These are phyloP conservation scores for Daubentonia madagascariensis DNA, from an alignment of 2,113 vertebrate species.

Conservation along the genomic window DNA sequence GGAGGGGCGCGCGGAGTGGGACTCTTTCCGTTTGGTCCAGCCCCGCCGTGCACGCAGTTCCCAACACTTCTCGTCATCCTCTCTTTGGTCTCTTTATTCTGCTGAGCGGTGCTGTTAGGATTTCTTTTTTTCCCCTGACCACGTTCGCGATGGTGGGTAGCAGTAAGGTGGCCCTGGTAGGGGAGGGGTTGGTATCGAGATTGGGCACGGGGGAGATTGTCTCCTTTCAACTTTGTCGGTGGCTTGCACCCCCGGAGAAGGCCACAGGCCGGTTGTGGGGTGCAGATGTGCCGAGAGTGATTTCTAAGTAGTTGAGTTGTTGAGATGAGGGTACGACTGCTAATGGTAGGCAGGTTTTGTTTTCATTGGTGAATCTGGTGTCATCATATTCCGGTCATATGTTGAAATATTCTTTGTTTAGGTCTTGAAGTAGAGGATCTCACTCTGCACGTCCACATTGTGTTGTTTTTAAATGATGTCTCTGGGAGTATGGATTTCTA, in stretches of 20 bases:
- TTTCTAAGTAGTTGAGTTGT: constrained; percentile 85
- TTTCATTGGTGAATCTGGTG: constrained; percentile 84
- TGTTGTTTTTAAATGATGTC: constrained; percentile 77
- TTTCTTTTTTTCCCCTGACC: constrained; percentile 53
- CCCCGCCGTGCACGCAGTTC: constrained; percentile 80
- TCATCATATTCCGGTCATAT: constrained; percentile 85
- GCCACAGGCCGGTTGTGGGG: constrained; percentile 77
- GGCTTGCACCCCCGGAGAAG: constrained; percentile 78
- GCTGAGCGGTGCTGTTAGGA: constrained; percentile 74
- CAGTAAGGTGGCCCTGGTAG: constrained; percentile 65
- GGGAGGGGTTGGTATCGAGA: constrained; percentile 69
- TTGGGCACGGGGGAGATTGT: constrained; percentile 67
- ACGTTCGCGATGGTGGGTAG: constrained; percentile 74
- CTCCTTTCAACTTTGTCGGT: constrained; percentile 74
- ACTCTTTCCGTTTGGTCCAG: constrained; percentile 85
- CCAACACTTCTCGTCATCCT: constrained; percentile 81
- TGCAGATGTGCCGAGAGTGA: constrained; percentile 79
- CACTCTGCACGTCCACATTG: constrained; percentile 74
- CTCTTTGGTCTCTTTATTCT: constrained; percentile 77
- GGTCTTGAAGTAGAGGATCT: constrained; percentile 82
- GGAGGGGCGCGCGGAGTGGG: constrained; percentile 82
- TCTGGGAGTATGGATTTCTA: constrained; percentile 57
- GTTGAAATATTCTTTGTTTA: constrained; percentile 86
- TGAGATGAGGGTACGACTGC: constrained; percentile 77
- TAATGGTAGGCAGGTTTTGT: constrained; percentile 82